Conservation (phyloP, 2,113 vertebrate genomes). For the Daubentonia madagascariensis region DNA sequence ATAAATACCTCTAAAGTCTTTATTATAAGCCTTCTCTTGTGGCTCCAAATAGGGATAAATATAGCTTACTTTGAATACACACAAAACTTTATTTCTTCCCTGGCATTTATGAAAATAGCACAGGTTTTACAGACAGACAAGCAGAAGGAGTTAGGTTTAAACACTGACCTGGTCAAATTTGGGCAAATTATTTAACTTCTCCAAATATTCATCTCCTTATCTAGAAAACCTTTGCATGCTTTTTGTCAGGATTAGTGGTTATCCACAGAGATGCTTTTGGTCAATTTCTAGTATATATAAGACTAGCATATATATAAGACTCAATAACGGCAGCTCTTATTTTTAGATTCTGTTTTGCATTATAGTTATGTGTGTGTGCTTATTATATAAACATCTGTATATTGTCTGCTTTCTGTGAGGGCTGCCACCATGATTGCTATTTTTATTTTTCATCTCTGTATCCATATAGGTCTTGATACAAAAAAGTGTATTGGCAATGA, state of each 20-base stretch:
- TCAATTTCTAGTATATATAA: background rate
- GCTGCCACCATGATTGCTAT: background rate
- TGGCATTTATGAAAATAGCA: background rate
- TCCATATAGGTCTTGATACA: background rate
- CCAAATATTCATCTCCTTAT: background rate
- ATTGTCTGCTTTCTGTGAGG: background rate
- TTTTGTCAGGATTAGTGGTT: background rate
- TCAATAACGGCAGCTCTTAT: background rate
- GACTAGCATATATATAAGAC: no score
- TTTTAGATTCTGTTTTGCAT: background rate
- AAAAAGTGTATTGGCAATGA: background rate
- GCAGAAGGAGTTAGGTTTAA: conserved; percentile 23
- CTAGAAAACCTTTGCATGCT: background rate
- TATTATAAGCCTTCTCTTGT: background rate
- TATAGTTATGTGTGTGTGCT: background rate
- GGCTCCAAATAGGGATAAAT: background rate
- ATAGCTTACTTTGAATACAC: background rate
- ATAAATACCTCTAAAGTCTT: background rate
- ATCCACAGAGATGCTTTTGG: background rate
- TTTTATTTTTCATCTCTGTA: conserved; percentile 14
- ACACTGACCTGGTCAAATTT: background rate
- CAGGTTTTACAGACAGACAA: background rate
- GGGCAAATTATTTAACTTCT: background rate
- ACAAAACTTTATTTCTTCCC: background rate
- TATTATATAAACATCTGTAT: background rate